Base-by-base conservation (phyloP, 1,140 invertebrate genomes). In the Stegodyphus dumicola region DNA sequence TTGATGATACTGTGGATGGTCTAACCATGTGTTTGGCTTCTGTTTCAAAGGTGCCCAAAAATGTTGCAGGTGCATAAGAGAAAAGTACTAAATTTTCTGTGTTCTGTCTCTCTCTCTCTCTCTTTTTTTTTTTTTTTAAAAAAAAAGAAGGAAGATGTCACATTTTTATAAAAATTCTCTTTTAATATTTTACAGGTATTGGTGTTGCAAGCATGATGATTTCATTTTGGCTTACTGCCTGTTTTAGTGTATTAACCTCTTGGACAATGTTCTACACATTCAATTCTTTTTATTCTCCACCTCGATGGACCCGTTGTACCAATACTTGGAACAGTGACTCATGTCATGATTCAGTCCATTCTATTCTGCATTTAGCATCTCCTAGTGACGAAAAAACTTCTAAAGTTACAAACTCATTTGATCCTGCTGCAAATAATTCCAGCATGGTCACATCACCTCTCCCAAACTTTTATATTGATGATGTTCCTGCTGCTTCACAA, bases 181-280 rank as follows among this genome's bases (percentile, higher is more conserved):
- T 52, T 33, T 54, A 7, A 6, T 17, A 11, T 86, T 64, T 86
- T 79, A 56, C 88, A 90, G 90, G 90, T 18, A 87, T 95, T 88
- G 96, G 95, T 71, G 90, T 97, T 73, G 95, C 95, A 73, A 96
- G 95, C 89, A 95, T 97, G 77, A 94, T 99, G 88, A 97, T 98
- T 91, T 98, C 97, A 48, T 98, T 98, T 91, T 93, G 98, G 91
- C 94, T 99, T 92, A 98, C 97, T 88, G 97, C 96, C 11, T 98
- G 98, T 90, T 98, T 98, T 90, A 97, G 96, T 90, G 95, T 98
- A 77, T 97, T 99, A 89, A 96, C 98, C 89, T 95, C 96, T 11
- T 98, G 97, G 93, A 94, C 95, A n/a, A 93, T 98, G 87, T 97
- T 96, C 90, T 98, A 98, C 90, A 95, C 98, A 89, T 96, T 97